These are phyloP conservation scores for Colistium nudipinnis DNA, from an alignment of 2,113 vertebrate species.

Conservation along the genomic window DNA sequence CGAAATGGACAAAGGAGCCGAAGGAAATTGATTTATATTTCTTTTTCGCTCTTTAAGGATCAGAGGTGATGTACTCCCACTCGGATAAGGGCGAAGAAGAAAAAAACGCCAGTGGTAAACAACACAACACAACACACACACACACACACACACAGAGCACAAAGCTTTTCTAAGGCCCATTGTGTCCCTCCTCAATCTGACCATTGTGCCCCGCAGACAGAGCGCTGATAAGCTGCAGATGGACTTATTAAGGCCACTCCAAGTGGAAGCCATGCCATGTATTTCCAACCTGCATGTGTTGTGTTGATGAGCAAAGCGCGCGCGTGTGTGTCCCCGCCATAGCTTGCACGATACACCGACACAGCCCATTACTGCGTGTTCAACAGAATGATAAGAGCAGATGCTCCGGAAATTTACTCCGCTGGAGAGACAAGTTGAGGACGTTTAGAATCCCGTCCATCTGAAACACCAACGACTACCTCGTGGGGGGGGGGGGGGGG, in stretches of 20 bases:
- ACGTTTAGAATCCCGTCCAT: background rate
- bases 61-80: conserved; percentile 50
- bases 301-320: conserved; percentile 56
- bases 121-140: conserved; percentile 46
- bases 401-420: conserved; percentile 26
- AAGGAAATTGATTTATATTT: conserved; percentile 19
- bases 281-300: conserved; percentile 51
- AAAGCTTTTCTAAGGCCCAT: conserved; percentile 71
- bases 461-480: background rate
- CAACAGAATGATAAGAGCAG: conserved; percentile 39
- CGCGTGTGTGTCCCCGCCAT: conserved; percentile 15
- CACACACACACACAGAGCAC: conserved; percentile 49
- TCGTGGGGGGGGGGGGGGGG: no score
- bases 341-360: conserved; percentile 17
- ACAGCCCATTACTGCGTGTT: conserved; percentile 57
- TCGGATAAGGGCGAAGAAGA: conserved; percentile 54
- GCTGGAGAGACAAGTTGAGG: conserved; percentile 15
- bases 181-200: conserved; percentile 73
- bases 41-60: conserved; percentile 25
- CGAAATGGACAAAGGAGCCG: conserved; percentile 24
- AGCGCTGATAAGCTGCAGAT: conserved; percentile 72
- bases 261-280: conserved; percentile 65
- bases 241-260: conserved; percentile 72
- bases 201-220: conserved; percentile 74
- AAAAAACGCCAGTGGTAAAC: conserved; percentile 54